These are phyloP conservation scores for Drosophila imparisetae DNA, from an alignment of 2,888 invertebrate species.

Conservation along the genomic window DNA sequence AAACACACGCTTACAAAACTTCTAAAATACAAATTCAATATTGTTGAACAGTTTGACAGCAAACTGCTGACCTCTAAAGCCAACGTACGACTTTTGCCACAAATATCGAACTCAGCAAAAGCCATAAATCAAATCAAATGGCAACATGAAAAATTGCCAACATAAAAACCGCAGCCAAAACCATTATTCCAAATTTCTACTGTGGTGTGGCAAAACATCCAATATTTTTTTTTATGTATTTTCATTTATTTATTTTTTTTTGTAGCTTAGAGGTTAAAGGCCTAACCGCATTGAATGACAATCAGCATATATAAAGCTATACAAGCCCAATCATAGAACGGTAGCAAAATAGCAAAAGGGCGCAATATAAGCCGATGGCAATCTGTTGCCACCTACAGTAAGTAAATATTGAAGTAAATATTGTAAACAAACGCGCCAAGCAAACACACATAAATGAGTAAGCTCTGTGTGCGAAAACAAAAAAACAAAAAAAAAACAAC, in stretches of 20 bases:
- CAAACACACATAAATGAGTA: conserved; percentile 32
- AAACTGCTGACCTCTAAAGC: conserved; percentile 19
- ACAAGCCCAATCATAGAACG: conserved; percentile 23
- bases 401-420: conserved; percentile 69
- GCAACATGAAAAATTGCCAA: conserved; percentile 66
- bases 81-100: conserved; percentile 47
- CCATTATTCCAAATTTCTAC: conserved; percentile 54
- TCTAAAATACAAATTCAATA: conserved; percentile 20
- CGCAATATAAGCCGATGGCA: conserved; percentile 25
- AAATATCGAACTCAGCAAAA: conserved; percentile 56
- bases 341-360: conserved; percentile 11
- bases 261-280: conserved; percentile 22
- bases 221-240: neutral
- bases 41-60: conserved; percentile 11
- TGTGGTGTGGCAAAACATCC: conserved; percentile 3
- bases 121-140: conserved; percentile 75
- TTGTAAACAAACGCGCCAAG: conserved; percentile 38
- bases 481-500: neutral
- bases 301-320: conserved; percentile 26
- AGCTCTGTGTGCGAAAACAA: conserved; percentile 3
- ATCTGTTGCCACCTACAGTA: conserved; percentile 71
- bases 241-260: conserved; percentile 1
- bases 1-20: neutral
- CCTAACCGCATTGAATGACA: conserved; percentile 42
- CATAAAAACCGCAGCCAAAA: conserved; percentile 63